Conservation (phyloP, 2,888 invertebrate species). For the Xanthia icteritia region DNA sequence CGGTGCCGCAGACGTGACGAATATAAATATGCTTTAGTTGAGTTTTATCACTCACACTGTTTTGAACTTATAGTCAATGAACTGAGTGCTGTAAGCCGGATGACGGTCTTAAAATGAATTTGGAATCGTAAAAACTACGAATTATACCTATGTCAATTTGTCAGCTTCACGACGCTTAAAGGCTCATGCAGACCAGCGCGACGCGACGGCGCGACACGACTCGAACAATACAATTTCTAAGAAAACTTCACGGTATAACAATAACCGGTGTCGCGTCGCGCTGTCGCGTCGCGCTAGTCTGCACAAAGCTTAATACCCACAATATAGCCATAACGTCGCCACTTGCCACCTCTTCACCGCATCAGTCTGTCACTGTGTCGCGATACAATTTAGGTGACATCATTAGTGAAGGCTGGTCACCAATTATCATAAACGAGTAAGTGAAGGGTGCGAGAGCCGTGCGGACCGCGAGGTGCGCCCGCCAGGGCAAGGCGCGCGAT, state of each 20-base stretch:
- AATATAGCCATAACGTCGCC: slow-evolving; percentile 10
- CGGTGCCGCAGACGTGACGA: slow-evolving; percentile 7
- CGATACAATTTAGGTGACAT: slow-evolving; percentile 46
- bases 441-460: slow-evolving; percentile 30
- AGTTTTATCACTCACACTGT: slow-evolving; percentile 26
- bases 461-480: neutral
- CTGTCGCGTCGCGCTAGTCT: too few species aligned
- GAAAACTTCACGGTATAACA: too few species aligned
- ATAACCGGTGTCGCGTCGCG: too few species aligned
- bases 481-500: neutral
- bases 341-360: neutral
- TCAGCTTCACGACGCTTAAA: neutral
- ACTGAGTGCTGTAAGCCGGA: neutral
- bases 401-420: slow-evolving; percentile 45
- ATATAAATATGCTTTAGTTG: slow-evolving; percentile 22
- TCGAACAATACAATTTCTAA: too few species aligned
- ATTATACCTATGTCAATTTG: neutral
- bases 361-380: slow-evolving; percentile 35
- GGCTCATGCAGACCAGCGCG: too few species aligned
- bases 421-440: slow-evolving; percentile 54
- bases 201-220: too few species aligned
- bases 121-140: slow-evolving; percentile 2
- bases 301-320: too few species aligned
- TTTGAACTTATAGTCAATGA: slow-evolving; percentile 15
- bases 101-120: neutral